Percentiles rank a stretch among this genome's conserved stretches.
These are phyloP conservation scores for Heliconius eleuchia DNA, from an alignment of 1,140 invertebrate species.

Conservation along the genomic window DNA sequence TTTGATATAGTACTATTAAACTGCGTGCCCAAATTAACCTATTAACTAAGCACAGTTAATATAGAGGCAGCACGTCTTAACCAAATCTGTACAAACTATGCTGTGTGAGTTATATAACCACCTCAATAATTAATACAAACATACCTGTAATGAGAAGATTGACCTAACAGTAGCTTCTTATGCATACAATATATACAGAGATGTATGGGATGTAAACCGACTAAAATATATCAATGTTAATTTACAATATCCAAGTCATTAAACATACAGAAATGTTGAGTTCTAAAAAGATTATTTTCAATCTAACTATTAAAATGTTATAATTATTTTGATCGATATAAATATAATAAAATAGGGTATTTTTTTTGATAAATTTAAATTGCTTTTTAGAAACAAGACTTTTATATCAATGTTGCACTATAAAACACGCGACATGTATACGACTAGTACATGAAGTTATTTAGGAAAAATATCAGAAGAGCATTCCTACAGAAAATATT, in stretches of 20 bases:
- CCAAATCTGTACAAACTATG: neutral
- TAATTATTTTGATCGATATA: neutral
- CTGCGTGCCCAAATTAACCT: neutral
- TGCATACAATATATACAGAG: neutral
- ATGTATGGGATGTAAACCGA: neutral
- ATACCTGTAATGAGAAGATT: neutral
- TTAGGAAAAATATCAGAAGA: conserved; percentile 7
- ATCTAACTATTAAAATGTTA: neutral
- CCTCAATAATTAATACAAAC: conserved; percentile 10
- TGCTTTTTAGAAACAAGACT: neutral
- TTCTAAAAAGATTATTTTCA: neutral
- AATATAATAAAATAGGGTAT: neutral
- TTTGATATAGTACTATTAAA: neutral
- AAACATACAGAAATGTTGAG: neutral
- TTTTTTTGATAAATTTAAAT: neutral
- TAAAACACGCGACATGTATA: neutral
- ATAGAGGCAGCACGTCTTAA: neutral
- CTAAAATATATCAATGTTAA: neutral
- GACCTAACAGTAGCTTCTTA: neutral
- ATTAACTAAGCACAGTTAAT: neutral
- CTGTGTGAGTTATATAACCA: neutral
- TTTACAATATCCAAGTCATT: neutral
- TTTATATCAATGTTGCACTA: neutral
- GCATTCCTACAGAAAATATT: conserved; percentile 27
- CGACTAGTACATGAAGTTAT: conserved; percentile 15